Evolutionary conservation across 2,888 invertebrate genomes (phyloP), one percentile per base, ranked within the genome.

Genomic region (Morpho deidamia): DNA sequence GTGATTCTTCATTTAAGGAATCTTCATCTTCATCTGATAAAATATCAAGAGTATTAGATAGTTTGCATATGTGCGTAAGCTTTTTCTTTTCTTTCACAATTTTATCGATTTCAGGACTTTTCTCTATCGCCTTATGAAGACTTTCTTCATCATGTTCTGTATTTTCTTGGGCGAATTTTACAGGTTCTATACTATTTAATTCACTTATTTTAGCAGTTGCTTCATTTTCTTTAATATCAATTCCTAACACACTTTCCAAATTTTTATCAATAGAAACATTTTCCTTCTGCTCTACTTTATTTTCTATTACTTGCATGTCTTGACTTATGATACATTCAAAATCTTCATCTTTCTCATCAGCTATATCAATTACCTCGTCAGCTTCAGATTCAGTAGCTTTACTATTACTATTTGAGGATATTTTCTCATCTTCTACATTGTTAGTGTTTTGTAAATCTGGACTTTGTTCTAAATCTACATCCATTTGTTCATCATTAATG

Each of bases 1-100:
- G 43, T 47, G 45, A 8, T 50, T 65, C 58, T 9, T 59, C 61
- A 12, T 62, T 58, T 11, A 64, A 58, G 37, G 56, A 46, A 34
- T 81, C 80, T 7, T 86, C 86, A 34, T 90, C 87, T 38, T 84
- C 82, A 64, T 89, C 86, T 37, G 86, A 83, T 34, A 87, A 67
- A 60, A 86, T 84, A 62, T 88, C 75, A 55, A 87, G 68, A 11
- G 78, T 84, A 59, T 86, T 83, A 10, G 81, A 81, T 41, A 85
- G 65, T 62, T 78, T 84, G 59, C 74, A 74, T 48, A 79, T 62
- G 44, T 70, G 50, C 44, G 71, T 64, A 42, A 66, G 56, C 35
- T 61, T 64, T 61, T 56, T 65, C 35, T 55, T 44, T 44, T 61
- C 55, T 44, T 49, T 44, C 37, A 55, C 44, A 12, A 11, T 41